phyloP scores from a whole-genome alignment of 2,113 vertebrate species.

The Oryzias celebensis region DNA sequence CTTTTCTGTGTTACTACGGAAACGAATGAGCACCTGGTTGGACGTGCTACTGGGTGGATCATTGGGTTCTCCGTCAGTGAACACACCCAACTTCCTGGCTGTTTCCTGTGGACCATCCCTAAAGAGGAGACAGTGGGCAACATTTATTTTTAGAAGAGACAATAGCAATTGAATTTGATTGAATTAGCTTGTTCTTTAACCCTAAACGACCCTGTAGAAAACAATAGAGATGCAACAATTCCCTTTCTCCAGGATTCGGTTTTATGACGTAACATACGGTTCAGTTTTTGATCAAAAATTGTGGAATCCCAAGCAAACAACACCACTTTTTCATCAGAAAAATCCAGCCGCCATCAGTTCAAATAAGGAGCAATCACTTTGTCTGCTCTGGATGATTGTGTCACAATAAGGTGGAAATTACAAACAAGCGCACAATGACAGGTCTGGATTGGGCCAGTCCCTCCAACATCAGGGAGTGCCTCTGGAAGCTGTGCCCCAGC shows the following conservation, averaged over 20 bases:
- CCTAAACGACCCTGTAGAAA: neutral
- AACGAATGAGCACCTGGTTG: constrained; percentile 91
- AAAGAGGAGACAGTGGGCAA: constrained; percentile 19
- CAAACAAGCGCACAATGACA: constrained; percentile 48
- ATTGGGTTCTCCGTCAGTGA: constrained; percentile 86
- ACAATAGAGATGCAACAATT: too few relatives aligned
- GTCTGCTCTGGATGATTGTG: constrained; percentile 41
- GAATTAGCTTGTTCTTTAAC: constrained; percentile 1
- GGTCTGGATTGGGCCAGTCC: constrained; percentile 38
- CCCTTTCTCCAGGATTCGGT: too few relatives aligned
- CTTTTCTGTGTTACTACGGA: constrained; percentile 88
- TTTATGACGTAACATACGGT: too few relatives aligned
- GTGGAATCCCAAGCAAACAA: constrained; percentile 30
- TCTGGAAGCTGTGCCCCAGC: constrained; percentile 56
- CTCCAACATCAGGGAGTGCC: constrained; percentile 54
- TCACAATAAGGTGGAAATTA: constrained; percentile 56
- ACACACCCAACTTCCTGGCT: constrained; percentile 88
- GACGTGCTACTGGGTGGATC: constrained; percentile 89
- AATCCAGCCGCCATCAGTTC: constrained; percentile 37
- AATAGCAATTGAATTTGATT: neutral
- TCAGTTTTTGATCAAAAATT: constrained; percentile 7
- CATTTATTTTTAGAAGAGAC: constrained; percentile 4
- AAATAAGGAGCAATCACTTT: constrained; percentile 39
- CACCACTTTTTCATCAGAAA: constrained; percentile 25
- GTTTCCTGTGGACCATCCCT: constrained; percentile 95